Base-by-base conservation (phyloP, 2,888 invertebrate species). In the Auanema sp. region DNA sequence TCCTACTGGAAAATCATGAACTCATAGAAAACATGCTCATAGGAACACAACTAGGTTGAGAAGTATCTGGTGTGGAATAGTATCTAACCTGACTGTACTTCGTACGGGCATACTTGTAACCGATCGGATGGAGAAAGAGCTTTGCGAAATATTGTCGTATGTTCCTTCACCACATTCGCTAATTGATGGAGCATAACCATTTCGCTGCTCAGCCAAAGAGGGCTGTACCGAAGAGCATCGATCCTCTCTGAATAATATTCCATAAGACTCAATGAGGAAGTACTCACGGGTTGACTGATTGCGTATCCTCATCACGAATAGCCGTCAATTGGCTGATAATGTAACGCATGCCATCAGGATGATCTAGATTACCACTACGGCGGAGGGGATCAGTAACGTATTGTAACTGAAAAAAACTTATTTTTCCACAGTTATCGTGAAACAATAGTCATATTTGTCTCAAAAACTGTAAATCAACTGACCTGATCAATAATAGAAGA, bases 401-500 rank as follows among this genome's bases (percentile, higher is more conserved):
- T 43, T 75, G 72, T 10, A 77, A 59, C 63, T 72, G 55, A 18
- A 67, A 63, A 2, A n/a, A n/a, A n/a, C n/a, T n/a, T n/a, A n/a
- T n/a, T n/a, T n/a, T n/a, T n/a, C n/a, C n/a, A n/a, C n/a, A n/a
- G n/a, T n/a, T n/a, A n/a, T n/a, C n/a, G n/a, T n/a, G n/a, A n/a
- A n/a, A n/a, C n/a, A n/a, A 33, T 33, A 33, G 8, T 33, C 33
- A 33, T 33, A 53, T 11, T n/a, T 53, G 16, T 14, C 12, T 16
- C 12, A 57, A 14, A 16, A 57, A 52, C n/a, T 60, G 25, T 24
- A 49, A 41, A 10, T 25, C 18, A 2, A 4, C 58, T 12, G 14
- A 79, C 75, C 67, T 79, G 79, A 49, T 83, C 83, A 33, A 81
- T 76, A n/a, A 83, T 76, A 44, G 80, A 77, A 44, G 79, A 75